Base-by-base conservation (phyloP, 2,113 vertebrate genomes). In the Pelusios castaneus region DNA sequence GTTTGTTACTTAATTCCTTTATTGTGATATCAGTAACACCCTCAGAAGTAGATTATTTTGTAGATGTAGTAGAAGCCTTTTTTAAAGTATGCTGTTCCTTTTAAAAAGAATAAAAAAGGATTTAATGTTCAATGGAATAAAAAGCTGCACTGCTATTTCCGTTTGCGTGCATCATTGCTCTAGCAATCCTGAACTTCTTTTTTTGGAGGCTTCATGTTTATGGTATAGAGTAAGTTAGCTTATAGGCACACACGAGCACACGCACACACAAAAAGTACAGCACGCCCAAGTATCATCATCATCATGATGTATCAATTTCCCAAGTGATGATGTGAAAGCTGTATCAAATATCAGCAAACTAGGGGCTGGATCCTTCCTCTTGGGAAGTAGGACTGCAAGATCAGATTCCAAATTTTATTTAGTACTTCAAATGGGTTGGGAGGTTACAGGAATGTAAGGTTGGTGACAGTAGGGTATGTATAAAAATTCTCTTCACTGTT, bases 381-480 rank as follows among this genome's bases (percentile, higher is more conserved):
- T 43, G 22, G 79, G 58, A 60, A 60, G 58, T 60, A 60, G 58
- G 58, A 12, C 58, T 60, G 58, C 13, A 82, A 60, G 58, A 78
- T 93, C 82, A 0, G 2, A 58, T 27, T 13, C 22, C 25, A 80
- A 51, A 91, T 93, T 88, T 80, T 82, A 92, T 95, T 94, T 91
- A 8, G 41, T 79, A 41, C 77, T 51, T 91, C 58, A 34, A 80
- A 45, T 67, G 19, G 56, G 75, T 82, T 54, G 85, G 34, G 9
- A 38, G 87, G 58, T 75, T 89, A 94, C 92, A 77, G 41, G 82
- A 43, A 84, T 80, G 75, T 75, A 45, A 19, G 78, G 90, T 95
- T 91, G 92, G 75, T n/a, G 31, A 58, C 25, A 92, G 70, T 55
- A 92, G 94, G 81, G 84, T 94, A 70, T 79, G 82, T 95, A 84